A percentile compares a stretch with the other conserved stretches of the same genome.
Evolutionary conservation across 2,888 invertebrate species (phyloP).

Genomic region (Andrena dorsata): DNA sequence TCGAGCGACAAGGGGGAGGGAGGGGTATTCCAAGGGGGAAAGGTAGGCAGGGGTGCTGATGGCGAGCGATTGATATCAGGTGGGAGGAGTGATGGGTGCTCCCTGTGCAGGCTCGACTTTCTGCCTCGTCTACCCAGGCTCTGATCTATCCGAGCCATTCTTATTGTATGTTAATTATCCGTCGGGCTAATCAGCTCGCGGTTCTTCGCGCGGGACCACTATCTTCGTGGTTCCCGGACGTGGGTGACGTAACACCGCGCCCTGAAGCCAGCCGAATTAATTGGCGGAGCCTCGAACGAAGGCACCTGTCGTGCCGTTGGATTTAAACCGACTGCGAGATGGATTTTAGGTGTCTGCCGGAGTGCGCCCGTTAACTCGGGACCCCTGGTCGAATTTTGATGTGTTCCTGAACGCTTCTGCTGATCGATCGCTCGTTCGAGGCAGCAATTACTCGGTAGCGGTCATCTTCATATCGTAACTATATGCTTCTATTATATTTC

Average conservation of each 20-base stretch:
- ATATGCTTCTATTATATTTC: too few relatives aligned
- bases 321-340: constrained; percentile 14
- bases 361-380: not conserved
- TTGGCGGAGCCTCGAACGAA: constrained; percentile 44
- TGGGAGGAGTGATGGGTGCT: constrained; percentile 80
- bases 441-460: too few relatives aligned
- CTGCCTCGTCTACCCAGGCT: constrained; percentile 70
- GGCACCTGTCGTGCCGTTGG: constrained; percentile 25
- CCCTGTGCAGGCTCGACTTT: constrained; percentile 68
- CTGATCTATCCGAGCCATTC: constrained; percentile 70
- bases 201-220: constrained; percentile 67
- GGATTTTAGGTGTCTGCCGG: not conserved
- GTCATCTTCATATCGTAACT: too few relatives aligned
- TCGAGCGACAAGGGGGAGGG: constrained; percentile 40
- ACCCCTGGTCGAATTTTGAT: not conserved
- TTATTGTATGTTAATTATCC: constrained; percentile 76
- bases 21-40: constrained; percentile 38
- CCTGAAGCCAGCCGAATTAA: constrained; percentile 66
- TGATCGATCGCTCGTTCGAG: not conserved
- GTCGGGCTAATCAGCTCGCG: constrained; percentile 70
- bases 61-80: constrained; percentile 81
- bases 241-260: constrained; percentile 66
- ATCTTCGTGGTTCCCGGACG: constrained; percentile 69
- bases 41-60: constrained; percentile 73
- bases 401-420: not conserved